Conservation (phyloP, 2,888 invertebrate genomes). For the Drosophila cognata region DNA sequence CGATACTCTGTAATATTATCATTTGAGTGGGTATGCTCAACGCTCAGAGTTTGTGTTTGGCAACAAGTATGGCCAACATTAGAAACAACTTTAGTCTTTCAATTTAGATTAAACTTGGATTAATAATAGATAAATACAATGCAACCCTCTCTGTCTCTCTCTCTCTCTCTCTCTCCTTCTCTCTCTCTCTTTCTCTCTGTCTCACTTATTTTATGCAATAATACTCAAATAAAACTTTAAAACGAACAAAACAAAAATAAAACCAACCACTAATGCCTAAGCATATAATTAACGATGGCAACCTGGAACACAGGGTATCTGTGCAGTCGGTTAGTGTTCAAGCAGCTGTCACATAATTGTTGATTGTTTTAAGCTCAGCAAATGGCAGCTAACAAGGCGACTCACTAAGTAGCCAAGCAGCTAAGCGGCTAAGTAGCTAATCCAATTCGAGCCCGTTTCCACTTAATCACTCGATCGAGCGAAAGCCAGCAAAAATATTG, state of each 20-base stretch:
- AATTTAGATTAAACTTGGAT: background rate
- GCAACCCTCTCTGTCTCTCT: background rate
- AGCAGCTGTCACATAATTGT: background rate
- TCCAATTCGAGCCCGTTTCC: constrained; percentile 55
- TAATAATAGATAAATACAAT: background rate
- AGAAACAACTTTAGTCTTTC: background rate
- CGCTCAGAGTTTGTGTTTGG: background rate
- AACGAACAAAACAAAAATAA: background rate
- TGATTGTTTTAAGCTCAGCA: constrained; percentile 21
- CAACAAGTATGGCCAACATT: background rate
- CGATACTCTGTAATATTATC: constrained; percentile 13
- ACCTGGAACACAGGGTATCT: constrained; percentile 4
- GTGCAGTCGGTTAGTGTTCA: rapidly evolving
- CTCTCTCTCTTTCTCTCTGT: no score
- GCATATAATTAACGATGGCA: background rate
- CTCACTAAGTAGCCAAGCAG: constrained; percentile 43
- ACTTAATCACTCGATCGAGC: constrained; percentile 68
- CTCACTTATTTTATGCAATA: background rate
- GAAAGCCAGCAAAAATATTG: constrained; percentile 74
- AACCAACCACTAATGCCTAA: background rate
- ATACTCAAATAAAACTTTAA: background rate
- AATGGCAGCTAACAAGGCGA: constrained; percentile 48
- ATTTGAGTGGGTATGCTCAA: background rate
- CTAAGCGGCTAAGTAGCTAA: constrained; percentile 26
- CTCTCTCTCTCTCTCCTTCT: no score